Base-by-base conservation (phyloP, 2,797 vertebrate genomes). In the Alosa sapidissima region DNA sequence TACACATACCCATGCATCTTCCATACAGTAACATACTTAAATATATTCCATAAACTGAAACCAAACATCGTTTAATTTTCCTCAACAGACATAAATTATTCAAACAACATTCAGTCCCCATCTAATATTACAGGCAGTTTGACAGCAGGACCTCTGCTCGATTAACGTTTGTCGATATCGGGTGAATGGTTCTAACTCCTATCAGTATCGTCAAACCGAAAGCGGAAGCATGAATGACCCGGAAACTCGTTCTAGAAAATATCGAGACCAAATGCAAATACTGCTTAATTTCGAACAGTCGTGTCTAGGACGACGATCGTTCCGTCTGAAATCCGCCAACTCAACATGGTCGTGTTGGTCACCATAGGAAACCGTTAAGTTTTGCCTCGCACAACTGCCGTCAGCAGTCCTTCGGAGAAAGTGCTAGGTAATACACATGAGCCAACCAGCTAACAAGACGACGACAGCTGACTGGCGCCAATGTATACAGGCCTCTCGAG, bases 391-490 rank as follows among this genome's bases (percentile, higher is more conserved):
- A 41, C 36, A 78, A 41, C 68, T 36, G 14, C 33, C 14, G 33
- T 36, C 65, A 33, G 13, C 36, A 72, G 72, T 78, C 41, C 72
- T 19, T 78, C 36, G 47, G 19, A 13, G 36, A 47, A 78, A 78
- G 36, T 45, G 7, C 41, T 78, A 78, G 68, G 28, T 41, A 14
- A 41, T 36, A 41, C 68, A 75, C 72, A 9, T 78, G 16, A 78
- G 72, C 72, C 19, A 78, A 78, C 7, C 16, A 47, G 36, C 65
- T 72, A 72, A 72, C 28, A 72, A 41, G 13, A 41, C 65, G 65
- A 72, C 72, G 62, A 68, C 68, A 75, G n/a, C n/a, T n/a, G n/a
- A n/a, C n/a, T 41, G 36, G 36, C 68, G 68, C 68, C 68, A 75
- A 19, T 21, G 68, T 51, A 14, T 10, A 36, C 28, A 47, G 72